A percentile compares a stretch with the other conserved stretches of the same genome.
phyloP scores from a whole-genome alignment of 2,113 vertebrate species.

The Malurus elegans region DNA sequence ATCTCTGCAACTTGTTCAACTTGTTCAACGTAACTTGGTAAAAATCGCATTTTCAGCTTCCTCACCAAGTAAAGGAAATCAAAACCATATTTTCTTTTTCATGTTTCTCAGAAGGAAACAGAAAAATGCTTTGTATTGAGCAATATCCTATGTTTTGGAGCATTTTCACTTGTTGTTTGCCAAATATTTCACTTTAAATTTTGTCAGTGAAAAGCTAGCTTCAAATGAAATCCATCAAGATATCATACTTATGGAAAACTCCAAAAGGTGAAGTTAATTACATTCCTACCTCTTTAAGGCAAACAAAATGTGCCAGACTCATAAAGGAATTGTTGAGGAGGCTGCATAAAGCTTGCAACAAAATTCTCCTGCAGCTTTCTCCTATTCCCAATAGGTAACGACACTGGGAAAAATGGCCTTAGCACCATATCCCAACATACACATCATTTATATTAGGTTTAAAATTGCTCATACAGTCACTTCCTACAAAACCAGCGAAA shows the following conservation, averaged over 20 bases:
- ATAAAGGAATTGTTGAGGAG: neutral
- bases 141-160: neutral
- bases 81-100: neutral
- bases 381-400: neutral
- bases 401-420: neutral
- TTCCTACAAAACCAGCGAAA: neutral
- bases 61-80: neutral
- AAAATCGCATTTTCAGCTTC: conserved; percentile 28
- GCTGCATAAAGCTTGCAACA: neutral
- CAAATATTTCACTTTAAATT: neutral
- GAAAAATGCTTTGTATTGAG: neutral
- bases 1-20: neutral
- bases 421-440: neutral
- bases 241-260: accelerated
- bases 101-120: neutral
- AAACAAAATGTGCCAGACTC: neutral
- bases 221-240: neutral
- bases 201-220: neutral
- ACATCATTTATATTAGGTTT: neutral
- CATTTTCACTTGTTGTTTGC: neutral
- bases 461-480: neutral
- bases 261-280: neutral
- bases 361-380: neutral
- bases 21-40: neutral
- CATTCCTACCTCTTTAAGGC: neutral